Evolutionary conservation across 2,797 vertebrate genomes (phyloP).

Genomic region (Vespertilio murinus): DNA sequence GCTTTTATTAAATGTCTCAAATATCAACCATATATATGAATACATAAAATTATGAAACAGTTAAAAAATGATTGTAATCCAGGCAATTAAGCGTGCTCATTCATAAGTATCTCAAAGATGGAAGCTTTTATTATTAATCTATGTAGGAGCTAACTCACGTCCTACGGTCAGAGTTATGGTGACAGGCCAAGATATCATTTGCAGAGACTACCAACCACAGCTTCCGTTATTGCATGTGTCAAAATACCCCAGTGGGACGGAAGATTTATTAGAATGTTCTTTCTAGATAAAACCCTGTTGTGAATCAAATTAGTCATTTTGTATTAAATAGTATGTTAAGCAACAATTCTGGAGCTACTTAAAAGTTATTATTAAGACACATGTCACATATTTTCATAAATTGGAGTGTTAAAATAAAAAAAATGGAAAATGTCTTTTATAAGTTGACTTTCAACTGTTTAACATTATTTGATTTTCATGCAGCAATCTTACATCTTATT

Average conservation of each 20-base stretch:
- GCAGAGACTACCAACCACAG: slow-evolving; percentile 86
- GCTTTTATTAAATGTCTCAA: neutral
- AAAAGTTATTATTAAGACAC: slow-evolving; percentile 60
- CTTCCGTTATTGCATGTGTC: slow-evolving; percentile 87
- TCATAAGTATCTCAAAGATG: slow-evolving; percentile 70
- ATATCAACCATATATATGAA: neutral
- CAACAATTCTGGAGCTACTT: slow-evolving; percentile 32
- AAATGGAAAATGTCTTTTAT: slow-evolving; percentile 19
- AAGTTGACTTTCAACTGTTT: slow-evolving; percentile 46
- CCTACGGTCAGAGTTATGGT: slow-evolving; percentile 81
- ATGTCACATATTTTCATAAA: slow-evolving; percentile 49
- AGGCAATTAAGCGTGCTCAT: neutral
- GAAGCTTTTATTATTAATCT: slow-evolving; percentile 81
- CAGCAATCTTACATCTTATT: neutral
- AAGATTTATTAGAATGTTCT: slow-evolving; percentile 89
- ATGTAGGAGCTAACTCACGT: slow-evolving; percentile 80
- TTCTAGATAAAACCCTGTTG: slow-evolving; percentile 80
- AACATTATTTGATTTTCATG: neutral
- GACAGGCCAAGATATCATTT: slow-evolving; percentile 85
- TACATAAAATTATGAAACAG: neutral
- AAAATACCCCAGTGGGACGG: slow-evolving; percentile 86
- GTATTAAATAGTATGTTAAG: slow-evolving; percentile 77
- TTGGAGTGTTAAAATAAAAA: slow-evolving; percentile 13
- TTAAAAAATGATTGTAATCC: neutral
- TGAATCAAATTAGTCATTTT: slow-evolving; percentile 83